Base-by-base conservation (phyloP, 2,797 vertebrate species). In the Dicrostonyx torquatus region DNA sequence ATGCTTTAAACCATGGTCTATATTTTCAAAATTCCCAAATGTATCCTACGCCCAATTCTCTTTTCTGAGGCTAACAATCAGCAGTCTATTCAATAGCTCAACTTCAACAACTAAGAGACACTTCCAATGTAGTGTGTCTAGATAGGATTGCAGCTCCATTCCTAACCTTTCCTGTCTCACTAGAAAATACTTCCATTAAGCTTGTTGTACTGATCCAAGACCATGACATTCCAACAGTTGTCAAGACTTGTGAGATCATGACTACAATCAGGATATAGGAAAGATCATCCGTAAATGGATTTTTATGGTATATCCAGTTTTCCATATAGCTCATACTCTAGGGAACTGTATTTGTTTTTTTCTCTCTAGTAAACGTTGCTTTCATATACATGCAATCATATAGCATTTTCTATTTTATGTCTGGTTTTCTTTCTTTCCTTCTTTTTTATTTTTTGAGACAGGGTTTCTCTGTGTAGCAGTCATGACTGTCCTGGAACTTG, bases 331-430 rank as follows among this genome's bases (percentile, higher is more conserved):
- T 18, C 29, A 60, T 55, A 24, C 43, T 80, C 17, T 4, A 53
- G 48, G 31, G 87, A 90, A 79, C 55, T 12, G 43, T 60, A 31
- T 62, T 50, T 89, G n/a, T 9, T 68, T 85, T 70, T 55, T 14
- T 40, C 34, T 82, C 55, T 87, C 40, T n/a, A 18, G 24, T 68
- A 50, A 85, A 84, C n/a, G 45, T 70, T 75, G 77, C 72, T 45
- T 90, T 79, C 31, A 40, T 53, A 64, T 4, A 77, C 20, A 55
- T 55, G 55, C 18, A 55, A 55, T 20, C 55, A 55, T 20, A 55
- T 18, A 55, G 43, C 7, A 66, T 95, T 84, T 92, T 58, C 43
- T 93, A 72, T 85, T 93, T 62, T 87, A 31, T 72, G 37, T 48
- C 62, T 89, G 64, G 62, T 20, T 6, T 58, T 58, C 55, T 6